phyloP scores from a whole-genome alignment of 2,888 invertebrate species.

The Synergus japonicus region DNA sequence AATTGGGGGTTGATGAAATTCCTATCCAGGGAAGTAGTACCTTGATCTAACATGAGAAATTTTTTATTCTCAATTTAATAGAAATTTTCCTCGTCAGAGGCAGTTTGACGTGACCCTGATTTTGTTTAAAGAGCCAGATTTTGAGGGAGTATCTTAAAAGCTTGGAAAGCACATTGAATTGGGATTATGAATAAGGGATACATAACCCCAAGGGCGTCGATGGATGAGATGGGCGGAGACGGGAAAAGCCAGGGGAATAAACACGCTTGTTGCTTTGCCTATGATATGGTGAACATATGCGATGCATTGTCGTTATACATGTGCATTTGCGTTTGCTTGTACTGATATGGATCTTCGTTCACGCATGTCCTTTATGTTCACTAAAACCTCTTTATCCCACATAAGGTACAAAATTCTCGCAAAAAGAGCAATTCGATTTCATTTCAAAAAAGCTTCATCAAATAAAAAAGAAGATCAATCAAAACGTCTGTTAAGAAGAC shows the following conservation, averaged over 20 bases:
- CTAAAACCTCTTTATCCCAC: conserved; percentile 19
- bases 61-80: not conserved
- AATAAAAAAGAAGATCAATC: not conserved
- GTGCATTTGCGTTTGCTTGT: conserved; percentile 28
- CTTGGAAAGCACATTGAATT: conserved; percentile 72
- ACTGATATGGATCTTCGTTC: conserved; percentile 31
- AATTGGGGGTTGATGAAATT: too few species aligned
- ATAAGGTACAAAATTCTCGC: not conserved
- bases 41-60: not conserved
- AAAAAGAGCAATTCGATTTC: not conserved
- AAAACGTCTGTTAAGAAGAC: too few species aligned
- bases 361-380: conserved; percentile 14
- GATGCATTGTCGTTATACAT: conserved; percentile 64
- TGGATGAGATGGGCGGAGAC: conserved; percentile 60
- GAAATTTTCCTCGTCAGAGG: conserved; percentile 24
- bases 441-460: not conserved
- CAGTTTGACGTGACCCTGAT: conserved; percentile 49
- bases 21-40: too few species aligned
- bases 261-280: conserved; percentile 68
- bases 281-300: conserved; percentile 71
- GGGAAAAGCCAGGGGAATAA: conserved; percentile 64
- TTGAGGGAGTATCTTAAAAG: conserved; percentile 68
- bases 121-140: conserved; percentile 49
- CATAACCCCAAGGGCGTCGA: conserved; percentile 67
- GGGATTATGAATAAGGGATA: conserved; percentile 73